These are phyloP conservation scores for Parotia lawesii DNA, from an alignment of 2,113 vertebrate genomes.

Conservation along the genomic window DNA sequence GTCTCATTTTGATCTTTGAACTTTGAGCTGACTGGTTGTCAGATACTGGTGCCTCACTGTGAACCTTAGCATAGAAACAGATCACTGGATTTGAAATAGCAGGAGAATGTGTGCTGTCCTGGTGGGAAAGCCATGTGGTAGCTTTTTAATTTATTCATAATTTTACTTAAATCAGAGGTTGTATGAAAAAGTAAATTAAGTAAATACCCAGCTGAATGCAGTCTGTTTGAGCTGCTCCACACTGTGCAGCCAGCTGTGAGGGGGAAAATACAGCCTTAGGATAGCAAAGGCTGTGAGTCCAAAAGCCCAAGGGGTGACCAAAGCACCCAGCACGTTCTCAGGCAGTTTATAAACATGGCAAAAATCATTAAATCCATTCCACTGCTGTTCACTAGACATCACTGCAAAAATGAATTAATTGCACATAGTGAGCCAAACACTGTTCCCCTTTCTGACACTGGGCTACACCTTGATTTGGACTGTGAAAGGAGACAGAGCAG, in stretches of 20 bases:
- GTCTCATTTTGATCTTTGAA: neutral
- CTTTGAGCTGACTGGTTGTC: neutral
- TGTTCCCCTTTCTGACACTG: neutral
- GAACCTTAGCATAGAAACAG: slow-evolving; percentile 2
- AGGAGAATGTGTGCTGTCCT: neutral
- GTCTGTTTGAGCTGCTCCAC: neutral
- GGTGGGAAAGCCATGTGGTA: neutral
- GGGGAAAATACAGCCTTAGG: neutral
- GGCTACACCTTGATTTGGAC: neutral
- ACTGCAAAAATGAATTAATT: neutral
- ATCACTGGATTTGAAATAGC: neutral
- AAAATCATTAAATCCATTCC: slow-evolving; percentile 20
- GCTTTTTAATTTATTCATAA: slow-evolving; percentile 19
- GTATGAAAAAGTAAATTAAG: slow-evolving; percentile 29
- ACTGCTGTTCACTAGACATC: neutral
- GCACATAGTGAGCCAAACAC: neutral
- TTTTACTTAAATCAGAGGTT: slow-evolving; percentile 11
- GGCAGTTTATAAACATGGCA: neutral
- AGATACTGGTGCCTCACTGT: neutral
- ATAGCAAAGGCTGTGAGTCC: neutral
- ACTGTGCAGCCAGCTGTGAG: neutral
- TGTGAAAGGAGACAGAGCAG: neutral
- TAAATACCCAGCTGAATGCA: slow-evolving; percentile 16
- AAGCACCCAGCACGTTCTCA: neutral
- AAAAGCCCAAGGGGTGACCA: neutral